phyloP scores from a whole-genome alignment of 2,113 vertebrate genomes.

The Lethenteron reissneri region DNA sequence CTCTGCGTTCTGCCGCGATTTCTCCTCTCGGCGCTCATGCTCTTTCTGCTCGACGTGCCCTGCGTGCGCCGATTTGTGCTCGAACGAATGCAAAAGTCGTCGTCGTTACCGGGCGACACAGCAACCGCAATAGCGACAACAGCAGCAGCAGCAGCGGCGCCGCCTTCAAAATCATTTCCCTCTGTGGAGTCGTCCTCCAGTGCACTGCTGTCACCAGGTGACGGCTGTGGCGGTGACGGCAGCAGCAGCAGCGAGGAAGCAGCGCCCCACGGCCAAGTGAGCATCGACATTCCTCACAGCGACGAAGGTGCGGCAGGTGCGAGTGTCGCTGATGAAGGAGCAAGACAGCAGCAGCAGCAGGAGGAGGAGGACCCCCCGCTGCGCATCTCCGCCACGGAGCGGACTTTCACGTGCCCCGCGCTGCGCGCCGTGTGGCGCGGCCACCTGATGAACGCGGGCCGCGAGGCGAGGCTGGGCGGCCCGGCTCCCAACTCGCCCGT shows the following conservation, averaged over 20 bases:
- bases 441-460: conserved; percentile 87
- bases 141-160: too few relatives aligned
- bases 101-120: too few relatives aligned
- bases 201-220: conserved; percentile 2
- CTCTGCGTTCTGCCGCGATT: conserved; percentile 80
- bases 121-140: conserved; percentile 5
- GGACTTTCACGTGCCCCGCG: conserved; percentile 79
- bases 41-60: conserved; percentile 84
- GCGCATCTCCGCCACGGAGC: conserved; percentile 78
- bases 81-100: conserved; percentile 27
- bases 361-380: conserved; percentile 55
- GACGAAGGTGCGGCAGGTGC: too few relatives aligned
- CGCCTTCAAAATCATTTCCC: too few relatives aligned
- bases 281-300: too few relatives aligned
- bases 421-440: conserved; percentile 88
- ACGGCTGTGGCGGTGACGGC: conserved; percentile 10
- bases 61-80: conserved; percentile 70
- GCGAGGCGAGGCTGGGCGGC: conserved; percentile 57
- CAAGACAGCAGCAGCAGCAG: too few relatives aligned
- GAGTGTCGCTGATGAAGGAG: too few relatives aligned
- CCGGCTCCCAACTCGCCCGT: conserved; percentile 80
- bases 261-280: conserved; percentile 13
- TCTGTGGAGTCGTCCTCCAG: too few relatives aligned
- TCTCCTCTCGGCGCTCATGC: conserved; percentile 65
- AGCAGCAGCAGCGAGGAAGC: conserved; percentile 8